Evolutionary conservation across 2,113 vertebrate genomes (phyloP).

Genomic region (Oxyura jamaicensis): DNA sequence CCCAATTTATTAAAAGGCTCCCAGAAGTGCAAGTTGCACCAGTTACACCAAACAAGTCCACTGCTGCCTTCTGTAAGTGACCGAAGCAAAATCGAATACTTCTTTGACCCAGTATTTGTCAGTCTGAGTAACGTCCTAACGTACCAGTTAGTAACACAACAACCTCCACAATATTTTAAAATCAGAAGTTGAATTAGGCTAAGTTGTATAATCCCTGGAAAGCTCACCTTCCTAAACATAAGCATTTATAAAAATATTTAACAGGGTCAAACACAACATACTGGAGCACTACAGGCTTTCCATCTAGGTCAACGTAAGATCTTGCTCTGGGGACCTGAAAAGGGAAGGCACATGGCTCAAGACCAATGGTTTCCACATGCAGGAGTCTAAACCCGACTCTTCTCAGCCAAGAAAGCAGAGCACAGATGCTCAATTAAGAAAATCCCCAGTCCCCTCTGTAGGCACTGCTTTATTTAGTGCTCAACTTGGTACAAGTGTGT

Average conservation of each 20-base stretch:
- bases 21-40: background rate
- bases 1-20: background rate
- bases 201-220: background rate
- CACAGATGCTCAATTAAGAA: too few relatives aligned
- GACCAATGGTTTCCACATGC: background rate
- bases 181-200: background rate
- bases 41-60: background rate
- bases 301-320: background rate
- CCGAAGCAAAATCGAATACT: background rate
- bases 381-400: background rate
- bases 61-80: background rate
- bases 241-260: background rate
- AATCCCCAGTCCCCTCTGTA: background rate
- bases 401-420: background rate
- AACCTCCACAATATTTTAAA: background rate
- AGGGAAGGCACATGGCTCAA: background rate
- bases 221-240: background rate
- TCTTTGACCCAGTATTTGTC: background rate
- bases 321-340: background rate
- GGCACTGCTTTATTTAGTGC: background rate
- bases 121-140: background rate
- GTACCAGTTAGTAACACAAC: background rate
- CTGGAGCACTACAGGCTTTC: background rate
- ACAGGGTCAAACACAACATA: background rate
- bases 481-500: fast-evolving